phyloP scores from a whole-genome alignment of 2,888 invertebrate genomes.

The Clistopyga incitator region DNA sequence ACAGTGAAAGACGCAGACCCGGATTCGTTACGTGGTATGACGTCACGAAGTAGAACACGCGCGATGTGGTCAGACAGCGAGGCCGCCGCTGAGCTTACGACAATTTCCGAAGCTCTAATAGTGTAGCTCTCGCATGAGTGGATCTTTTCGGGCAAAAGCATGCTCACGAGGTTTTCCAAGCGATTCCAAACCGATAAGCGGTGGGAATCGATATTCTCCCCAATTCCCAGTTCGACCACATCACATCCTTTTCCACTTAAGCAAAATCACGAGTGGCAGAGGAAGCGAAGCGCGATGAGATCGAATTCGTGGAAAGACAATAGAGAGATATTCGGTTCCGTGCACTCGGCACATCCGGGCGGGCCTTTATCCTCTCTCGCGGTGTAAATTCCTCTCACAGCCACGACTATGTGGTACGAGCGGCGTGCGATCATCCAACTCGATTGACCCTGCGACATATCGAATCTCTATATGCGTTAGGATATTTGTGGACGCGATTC shows the following conservation, averaged over 20 bases:
- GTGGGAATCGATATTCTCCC: constrained; percentile 55
- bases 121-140: not conserved
- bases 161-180: not conserved
- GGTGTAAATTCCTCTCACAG: constrained; percentile 23
- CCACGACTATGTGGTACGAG: not conserved
- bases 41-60: not conserved
- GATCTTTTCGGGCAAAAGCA: not conserved
- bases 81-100: not conserved
- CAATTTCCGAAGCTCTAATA: constrained; percentile 2
- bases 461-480: constrained; percentile 39
- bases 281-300: constrained; percentile 37
- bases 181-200: constrained; percentile 19
- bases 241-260: constrained; percentile 62
- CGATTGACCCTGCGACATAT: constrained; percentile 63
- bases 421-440: constrained; percentile 49
- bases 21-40: not conserved
- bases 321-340: constrained; percentile 43
- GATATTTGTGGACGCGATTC: constrained; percentile 44
- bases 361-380: constrained; percentile 17
- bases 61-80: constrained; percentile 10
- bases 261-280: constrained; percentile 26
- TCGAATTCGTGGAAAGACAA: constrained; percentile 31
- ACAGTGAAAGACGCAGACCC: not conserved
- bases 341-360: constrained; percentile 25
- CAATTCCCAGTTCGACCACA: constrained; percentile 47